Evolutionary conservation across 2,113 vertebrate species (phyloP).

Genomic region (Lagenorhynchus albirostris): DNA sequence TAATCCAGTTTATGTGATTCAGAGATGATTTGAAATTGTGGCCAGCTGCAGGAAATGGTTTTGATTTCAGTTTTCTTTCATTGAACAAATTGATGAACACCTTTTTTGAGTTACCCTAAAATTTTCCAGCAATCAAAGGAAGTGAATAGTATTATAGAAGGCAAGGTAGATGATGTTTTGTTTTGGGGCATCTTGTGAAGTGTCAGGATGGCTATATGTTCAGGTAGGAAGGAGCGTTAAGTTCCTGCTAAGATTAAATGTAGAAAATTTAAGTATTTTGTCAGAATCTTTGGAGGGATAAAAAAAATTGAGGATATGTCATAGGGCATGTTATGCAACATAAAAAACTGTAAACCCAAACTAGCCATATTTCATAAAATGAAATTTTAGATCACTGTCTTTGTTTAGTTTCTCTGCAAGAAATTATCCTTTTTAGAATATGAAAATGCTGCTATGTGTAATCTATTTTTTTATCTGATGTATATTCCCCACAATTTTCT

Average conservation of each 20-base stretch:
- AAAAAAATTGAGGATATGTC: neutral
- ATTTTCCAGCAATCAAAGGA: neutral
- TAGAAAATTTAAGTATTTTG: neutral
- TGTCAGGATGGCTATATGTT: neutral
- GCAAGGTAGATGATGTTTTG: neutral
- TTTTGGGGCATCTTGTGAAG: neutral
- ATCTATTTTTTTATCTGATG: neutral
- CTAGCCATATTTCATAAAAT: neutral
- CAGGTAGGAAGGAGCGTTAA: neutral
- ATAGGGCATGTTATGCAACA: neutral
- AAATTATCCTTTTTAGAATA: neutral
- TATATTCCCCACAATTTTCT: neutral
- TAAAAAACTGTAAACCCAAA: neutral
- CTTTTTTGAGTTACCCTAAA: neutral
- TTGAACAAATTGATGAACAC: neutral
- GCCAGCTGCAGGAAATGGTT: conserved; percentile 5
- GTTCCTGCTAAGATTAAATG: neutral
- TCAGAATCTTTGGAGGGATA: neutral
- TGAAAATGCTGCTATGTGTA: neutral
- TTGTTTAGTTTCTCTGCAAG: neutral
- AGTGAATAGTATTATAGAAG: neutral
- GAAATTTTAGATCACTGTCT: neutral
- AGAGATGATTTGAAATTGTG: conserved; percentile 29
- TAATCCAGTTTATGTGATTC: conserved; percentile 10
- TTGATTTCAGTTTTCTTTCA: conserved; percentile 34